Evolutionary conservation across 2,797 vertebrate genomes (phyloP), one percentile per base, ranked within the genome.

Genomic region (Paramormyrops hopkinsi): DNA sequence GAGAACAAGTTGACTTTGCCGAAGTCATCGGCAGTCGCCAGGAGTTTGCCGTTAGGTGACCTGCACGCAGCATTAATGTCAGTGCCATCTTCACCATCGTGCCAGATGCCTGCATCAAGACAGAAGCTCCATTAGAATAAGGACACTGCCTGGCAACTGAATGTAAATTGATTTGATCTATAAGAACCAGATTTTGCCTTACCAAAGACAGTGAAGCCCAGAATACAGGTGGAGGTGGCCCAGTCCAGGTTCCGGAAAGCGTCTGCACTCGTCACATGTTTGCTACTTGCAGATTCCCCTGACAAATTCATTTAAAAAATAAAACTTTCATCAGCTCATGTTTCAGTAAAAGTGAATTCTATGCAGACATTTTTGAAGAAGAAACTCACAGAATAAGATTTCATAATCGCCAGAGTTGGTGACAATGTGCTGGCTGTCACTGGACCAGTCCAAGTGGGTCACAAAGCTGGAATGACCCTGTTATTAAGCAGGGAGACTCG

Each of bases 351-450:
- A 37, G 6, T 59, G 4, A 44, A 54, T 56, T 56, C 7, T 65
- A n/a, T 29, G 25, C 44, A 88, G 14, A 88, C 19, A 29, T 62
- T 65, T 44, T 2, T 22, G 22, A 33, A 50, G n/a, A 56, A 6
- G 19, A n/a, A 89, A 25, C 97, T 93, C 90, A 98, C 97, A 98
- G 94, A 96, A 98, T 90, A 98, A 96, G 93, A 97, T 98, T 93
- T 98, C 97, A 62, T 98, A 98, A 94, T 98, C 97, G 89, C 97
- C 97, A 44, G 97, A 98, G 95, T 98, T 98, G 94, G 97, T 98
- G 92, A 97, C 96, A 88, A 98, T 95, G 93, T 95, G 96, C 92
- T 95, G 95, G 93, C 97, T 97, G 96, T 97, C 94, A 19, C 69
- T 88, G 0, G 97, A 97, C 97, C 97, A 98, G 90, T 98, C 97